Evolutionary conservation across 2,888 invertebrate species (phyloP).

Genomic region (Mamestra brassicae): DNA sequence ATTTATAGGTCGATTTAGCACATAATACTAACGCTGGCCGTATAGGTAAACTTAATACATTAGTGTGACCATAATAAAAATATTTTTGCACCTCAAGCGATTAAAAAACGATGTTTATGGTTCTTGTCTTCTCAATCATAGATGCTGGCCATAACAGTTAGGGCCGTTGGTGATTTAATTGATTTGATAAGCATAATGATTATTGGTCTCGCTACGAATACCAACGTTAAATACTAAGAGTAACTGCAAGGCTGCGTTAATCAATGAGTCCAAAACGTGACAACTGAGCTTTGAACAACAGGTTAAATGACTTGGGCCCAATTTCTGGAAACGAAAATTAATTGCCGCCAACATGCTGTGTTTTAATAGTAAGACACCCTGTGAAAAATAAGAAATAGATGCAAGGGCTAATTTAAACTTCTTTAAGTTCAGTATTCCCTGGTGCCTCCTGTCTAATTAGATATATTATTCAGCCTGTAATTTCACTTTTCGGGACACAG

Average conservation of each 20-base stretch:
- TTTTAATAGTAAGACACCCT: no score
- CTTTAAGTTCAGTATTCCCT: not conserved
- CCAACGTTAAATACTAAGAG: not conserved
- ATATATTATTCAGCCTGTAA: not conserved
- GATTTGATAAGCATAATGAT: slow-evolving; percentile 45
- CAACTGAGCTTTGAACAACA: no score
- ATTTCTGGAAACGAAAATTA: no score
- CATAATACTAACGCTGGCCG: slow-evolving; percentile 47
- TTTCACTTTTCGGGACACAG: not conserved
- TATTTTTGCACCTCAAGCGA: slow-evolving; percentile 48
- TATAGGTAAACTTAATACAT: slow-evolving; percentile 42
- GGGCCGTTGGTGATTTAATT: slow-evolving; percentile 46
- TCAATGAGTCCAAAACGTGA: no score
- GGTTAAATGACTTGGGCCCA: no score
- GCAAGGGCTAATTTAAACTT: no score
- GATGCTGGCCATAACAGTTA: slow-evolving; percentile 23
- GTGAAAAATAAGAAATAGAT: no score
- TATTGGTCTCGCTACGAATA: slow-evolving; percentile 17
- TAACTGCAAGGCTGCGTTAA: no score
- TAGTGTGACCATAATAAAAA: slow-evolving; percentile 51
- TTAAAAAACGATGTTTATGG: slow-evolving; percentile 40
- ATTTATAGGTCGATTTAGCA: slow-evolving; percentile 48
- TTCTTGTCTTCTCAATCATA: slow-evolving; percentile 27
- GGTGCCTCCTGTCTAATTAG: not conserved
- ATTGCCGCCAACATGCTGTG: no score